These are phyloP conservation scores for Pocillopora damicornis DNA, from an alignment of 64 coral and sea anemone genomes.

Conservation along the genomic window DNA sequence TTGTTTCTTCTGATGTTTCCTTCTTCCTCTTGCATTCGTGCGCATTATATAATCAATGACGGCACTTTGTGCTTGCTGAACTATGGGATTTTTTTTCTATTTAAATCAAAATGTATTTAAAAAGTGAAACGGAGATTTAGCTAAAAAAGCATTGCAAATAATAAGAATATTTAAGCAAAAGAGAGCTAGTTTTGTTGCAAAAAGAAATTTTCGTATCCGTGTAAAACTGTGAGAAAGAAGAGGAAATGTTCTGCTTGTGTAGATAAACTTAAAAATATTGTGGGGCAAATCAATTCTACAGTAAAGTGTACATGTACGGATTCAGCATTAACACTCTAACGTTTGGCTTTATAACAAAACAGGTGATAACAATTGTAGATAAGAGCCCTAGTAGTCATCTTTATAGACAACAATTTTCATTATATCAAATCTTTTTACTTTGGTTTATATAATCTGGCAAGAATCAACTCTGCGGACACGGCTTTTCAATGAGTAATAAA, in stretches of 20 bases:
- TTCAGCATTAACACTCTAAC: no score
- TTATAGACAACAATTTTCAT: no score
- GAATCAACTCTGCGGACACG: no score
- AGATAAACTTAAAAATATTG: no score
- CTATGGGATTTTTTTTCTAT: neutral
- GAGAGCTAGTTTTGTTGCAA: slow-evolving; percentile 46
- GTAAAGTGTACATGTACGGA: no score
- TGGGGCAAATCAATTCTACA: no score
- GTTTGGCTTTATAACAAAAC: no score
- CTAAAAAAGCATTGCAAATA: neutral
- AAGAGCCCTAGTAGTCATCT: no score
- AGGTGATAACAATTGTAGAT: no score
- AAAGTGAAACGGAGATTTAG: neutral
- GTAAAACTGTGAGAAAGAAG: neutral
- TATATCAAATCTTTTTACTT: no score
- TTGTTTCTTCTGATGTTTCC: neutral
- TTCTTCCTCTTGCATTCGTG: neutral
- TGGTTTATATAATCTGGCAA: no score
- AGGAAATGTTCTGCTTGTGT: neutral
- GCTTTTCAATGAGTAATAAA: no score
- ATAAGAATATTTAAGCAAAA: slow-evolving; percentile 23
- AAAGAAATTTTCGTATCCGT: slow-evolving; percentile 25
- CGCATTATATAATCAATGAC: neutral
- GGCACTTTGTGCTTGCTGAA: neutral
- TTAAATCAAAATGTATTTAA: neutral